phyloP scores from a whole-genome alignment of 2,888 invertebrate species.

The Pherbina coryleti region DNA sequence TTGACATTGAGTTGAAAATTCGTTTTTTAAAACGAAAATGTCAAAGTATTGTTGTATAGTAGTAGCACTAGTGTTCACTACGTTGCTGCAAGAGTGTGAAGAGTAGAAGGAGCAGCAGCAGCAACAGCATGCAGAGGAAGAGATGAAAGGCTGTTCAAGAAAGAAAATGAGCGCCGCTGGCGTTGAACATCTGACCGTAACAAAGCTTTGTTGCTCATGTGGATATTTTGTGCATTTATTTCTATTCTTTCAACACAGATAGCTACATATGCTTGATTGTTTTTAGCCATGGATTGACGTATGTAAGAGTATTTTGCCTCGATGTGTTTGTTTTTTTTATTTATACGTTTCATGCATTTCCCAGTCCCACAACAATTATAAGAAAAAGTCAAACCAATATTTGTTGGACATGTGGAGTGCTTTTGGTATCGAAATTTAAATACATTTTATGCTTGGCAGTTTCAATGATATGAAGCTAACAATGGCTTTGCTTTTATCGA shows the following conservation, averaged over 20 bases:
- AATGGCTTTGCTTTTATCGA: no score
- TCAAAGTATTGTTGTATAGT: slow-evolving; percentile 34
- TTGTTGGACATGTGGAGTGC: no score
- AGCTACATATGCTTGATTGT: no score
- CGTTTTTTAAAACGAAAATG: background rate
- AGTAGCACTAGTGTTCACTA: slow-evolving; percentile 2
- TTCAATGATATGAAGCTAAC: no score
- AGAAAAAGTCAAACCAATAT: no score
- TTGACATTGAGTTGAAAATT: slow-evolving; percentile 16
- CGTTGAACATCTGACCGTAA: no score
- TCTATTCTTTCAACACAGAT: no score
- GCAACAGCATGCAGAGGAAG: slow-evolving; percentile 8
- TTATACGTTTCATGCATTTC: background rate
- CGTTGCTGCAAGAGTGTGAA: background rate
- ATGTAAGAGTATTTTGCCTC: background rate
- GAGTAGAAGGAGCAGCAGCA: background rate
- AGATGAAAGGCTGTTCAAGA: slow-evolving; percentile 5
- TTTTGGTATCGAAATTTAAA: no score
- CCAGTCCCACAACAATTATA: background rate
- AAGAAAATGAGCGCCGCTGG: background rate
- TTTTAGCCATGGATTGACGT: no score
- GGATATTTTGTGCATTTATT: no score
- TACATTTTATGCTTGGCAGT: no score
- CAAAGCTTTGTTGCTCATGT: no score
- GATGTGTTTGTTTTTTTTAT: background rate